phyloP scores from a whole-genome alignment of 2,888 invertebrate species.

The Cephus pygmeus region DNA sequence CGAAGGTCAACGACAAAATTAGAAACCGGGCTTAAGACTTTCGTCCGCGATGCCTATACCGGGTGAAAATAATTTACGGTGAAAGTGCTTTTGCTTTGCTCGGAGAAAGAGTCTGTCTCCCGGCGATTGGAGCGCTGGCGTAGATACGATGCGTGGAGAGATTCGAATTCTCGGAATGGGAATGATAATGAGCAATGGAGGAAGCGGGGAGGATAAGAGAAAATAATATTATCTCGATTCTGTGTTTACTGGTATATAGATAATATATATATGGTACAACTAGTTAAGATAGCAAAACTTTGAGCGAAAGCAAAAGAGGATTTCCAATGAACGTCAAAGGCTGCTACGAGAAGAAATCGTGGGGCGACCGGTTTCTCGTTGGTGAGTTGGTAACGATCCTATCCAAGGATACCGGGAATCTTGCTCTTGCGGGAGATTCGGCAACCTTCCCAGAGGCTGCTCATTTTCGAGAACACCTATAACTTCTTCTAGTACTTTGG shows the following conservation, averaged over 20 bases:
- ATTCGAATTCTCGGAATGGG: neutral
- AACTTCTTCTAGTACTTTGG: neutral
- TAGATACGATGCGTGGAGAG: neutral
- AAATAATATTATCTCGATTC: neutral
- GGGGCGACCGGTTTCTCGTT: neutral
- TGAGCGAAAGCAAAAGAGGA: neutral
- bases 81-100: slow-evolving; percentile 1
- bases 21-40: neutral
- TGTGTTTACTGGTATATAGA: neutral
- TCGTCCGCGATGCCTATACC: neutral
- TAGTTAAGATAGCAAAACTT: neutral
- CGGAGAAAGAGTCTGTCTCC: neutral
- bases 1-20: neutral
- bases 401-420: neutral
- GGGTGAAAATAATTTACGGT: slow-evolving; percentile 3
- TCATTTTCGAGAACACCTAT: neutral
- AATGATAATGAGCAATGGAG: neutral
- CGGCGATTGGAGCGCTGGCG: neutral
- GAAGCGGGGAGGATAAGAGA: neutral
- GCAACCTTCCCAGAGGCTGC: neutral
- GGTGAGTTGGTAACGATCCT: neutral
- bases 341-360: neutral
- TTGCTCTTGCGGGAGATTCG: neutral
- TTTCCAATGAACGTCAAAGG: neutral
- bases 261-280: no score